These are phyloP conservation scores for Gobiocypris rarus DNA, from an alignment of 2,113 vertebrate species.

Conservation along the genomic window DNA sequence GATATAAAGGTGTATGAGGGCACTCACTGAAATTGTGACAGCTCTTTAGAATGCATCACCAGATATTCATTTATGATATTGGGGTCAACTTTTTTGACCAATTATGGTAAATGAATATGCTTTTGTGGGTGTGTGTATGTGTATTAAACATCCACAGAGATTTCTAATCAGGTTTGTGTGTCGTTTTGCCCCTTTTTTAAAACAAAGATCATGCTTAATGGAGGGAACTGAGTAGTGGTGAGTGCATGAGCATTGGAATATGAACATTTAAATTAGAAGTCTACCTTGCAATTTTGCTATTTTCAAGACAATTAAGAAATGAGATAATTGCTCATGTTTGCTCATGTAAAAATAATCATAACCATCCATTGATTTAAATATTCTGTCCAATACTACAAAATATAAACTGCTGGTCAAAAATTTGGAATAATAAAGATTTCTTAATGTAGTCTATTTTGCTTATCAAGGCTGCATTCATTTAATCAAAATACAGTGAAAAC, in stretches of 20 bases:
- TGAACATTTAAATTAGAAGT: neutral
- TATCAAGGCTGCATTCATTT: too few relatives aligned
- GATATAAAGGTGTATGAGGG: neutral
- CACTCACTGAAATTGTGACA: conserved; percentile 26
- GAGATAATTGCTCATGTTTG: conserved; percentile 33
- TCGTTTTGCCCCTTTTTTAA: neutral
- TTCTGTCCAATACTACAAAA: neutral
- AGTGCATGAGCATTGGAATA: neutral
- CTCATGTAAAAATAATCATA: conserved; percentile 33
- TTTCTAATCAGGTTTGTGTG: neutral
- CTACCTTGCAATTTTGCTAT: neutral
- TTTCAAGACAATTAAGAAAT: conserved; percentile 42
- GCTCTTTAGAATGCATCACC: conserved; percentile 34
- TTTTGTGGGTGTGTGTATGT: neutral
- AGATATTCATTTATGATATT: conserved; percentile 26
- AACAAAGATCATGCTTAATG: conserved; percentile 18
- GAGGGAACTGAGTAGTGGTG: neutral
- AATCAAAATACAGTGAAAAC: too few relatives aligned
- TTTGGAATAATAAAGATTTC: neutral
- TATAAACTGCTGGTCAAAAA: neutral
- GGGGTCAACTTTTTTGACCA: conserved; percentile 10
- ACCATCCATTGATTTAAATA: conserved; percentile 20
- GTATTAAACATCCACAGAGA: neutral
- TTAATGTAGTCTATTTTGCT: too few relatives aligned
- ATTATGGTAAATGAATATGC: conserved; percentile 1